These are phyloP conservation scores for Drosophila melanogaster DNA, from an alignment of 1,140 invertebrate species.

Conservation along the genomic window Release_6_plus_ISO1_MT NT_033779.5:19029501-19030000, in stretches of 20 bases:
- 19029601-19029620: constrained; percentile 80
- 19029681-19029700: constrained; percentile 72
- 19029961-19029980: constrained; percentile 74
- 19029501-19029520: constrained; percentile 77
- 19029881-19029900: constrained; percentile 57
- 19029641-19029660: constrained; percentile 39
- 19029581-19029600: constrained; percentile 82
- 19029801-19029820: constrained; percentile 62
- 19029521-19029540: constrained; percentile 62
- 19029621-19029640: constrained; percentile 54
- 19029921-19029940: constrained; percentile 79
- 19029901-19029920: constrained; percentile 80
- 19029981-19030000: constrained; percentile 81
- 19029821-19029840: constrained; percentile 72
- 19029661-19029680: constrained; percentile 71
- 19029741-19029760: constrained; percentile 29
- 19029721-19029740: constrained; percentile 33
- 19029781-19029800: constrained; percentile 57
- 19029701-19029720: constrained; percentile 22
- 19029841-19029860: constrained; percentile 68
- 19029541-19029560: constrained; percentile 60
- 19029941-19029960: constrained; percentile 71
- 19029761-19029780: constrained; percentile 10
- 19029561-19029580: constrained; percentile 81
- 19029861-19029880: constrained; percentile 42